Conservation (phyloP, 2,113 vertebrate species). For the Nibea coibor region DNA sequence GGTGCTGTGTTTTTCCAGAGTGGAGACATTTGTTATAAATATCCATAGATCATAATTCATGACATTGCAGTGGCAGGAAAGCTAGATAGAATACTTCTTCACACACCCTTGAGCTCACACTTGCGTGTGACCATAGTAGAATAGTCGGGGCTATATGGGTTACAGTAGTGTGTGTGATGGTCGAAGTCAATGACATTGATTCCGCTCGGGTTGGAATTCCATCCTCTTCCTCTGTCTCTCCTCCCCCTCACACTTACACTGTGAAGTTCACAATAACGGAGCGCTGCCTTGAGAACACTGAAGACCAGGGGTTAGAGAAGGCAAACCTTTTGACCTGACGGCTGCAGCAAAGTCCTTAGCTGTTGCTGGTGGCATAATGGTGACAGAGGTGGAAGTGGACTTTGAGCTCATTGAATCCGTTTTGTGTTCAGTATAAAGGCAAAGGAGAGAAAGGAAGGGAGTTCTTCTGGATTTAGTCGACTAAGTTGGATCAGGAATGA, state of each 20-base stretch:
- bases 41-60: conserved; percentile 18
- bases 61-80: neutral
- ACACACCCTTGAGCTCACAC: neutral
- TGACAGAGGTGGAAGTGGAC: conserved; percentile 8
- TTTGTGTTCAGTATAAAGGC: conserved; percentile 1
- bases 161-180: conserved; percentile 5
- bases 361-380: neutral
- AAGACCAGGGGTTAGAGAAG: conserved; percentile 6
- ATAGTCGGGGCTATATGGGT: neutral
- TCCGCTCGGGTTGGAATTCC: conserved; percentile 11
- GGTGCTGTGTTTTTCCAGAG: conserved; percentile 14
- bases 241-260: neutral
- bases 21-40: conserved; percentile 18
- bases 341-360: conserved; percentile 4
- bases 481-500: neutral
- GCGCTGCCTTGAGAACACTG: neutral
- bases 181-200: conserved; percentile 47
- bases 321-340: conserved; percentile 4
- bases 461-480: neutral
- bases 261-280: neutral
- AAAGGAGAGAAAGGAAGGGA: neutral
- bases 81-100: neutral
- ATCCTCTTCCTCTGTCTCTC: conserved; percentile 1
- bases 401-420: conserved; percentile 17
- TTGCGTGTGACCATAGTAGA: neutral